phyloP scores from a whole-genome alignment of 2,113 vertebrate species.

The Cheilinus undulatus region DNA sequence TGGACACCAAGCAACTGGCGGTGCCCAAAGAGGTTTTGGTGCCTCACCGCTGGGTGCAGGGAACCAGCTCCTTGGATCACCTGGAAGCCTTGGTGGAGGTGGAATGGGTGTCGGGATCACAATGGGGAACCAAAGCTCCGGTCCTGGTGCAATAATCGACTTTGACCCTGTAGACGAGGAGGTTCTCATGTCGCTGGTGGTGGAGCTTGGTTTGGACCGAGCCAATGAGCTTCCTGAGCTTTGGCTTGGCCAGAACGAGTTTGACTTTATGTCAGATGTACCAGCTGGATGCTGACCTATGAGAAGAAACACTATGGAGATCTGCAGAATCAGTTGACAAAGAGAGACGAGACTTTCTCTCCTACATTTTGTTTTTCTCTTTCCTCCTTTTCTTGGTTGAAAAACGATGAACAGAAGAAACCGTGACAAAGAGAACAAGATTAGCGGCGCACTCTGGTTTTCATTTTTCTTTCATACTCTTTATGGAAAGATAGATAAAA shows the following conservation, averaged over 20 bases:
- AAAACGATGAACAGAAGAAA: slow-evolving; percentile 21
- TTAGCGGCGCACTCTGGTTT: slow-evolving; percentile 18
- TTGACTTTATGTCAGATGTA: slow-evolving; percentile 86
- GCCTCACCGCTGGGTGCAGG: slow-evolving; percentile 34
- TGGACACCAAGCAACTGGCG: slow-evolving; percentile 37
- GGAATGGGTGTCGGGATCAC: slow-evolving; percentile 49
- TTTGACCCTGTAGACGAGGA: slow-evolving; percentile 88
- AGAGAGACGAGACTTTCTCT: slow-evolving; percentile 29
- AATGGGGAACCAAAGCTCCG: slow-evolving; percentile 54
- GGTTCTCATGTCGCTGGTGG: slow-evolving; percentile 87
- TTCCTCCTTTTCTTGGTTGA: slow-evolving; percentile 35
- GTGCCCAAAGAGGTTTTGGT: slow-evolving; percentile 65
- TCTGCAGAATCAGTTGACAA: slow-evolving; percentile 4
- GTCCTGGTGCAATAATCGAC: slow-evolving; percentile 78
- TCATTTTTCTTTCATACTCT: slow-evolving; percentile 25
- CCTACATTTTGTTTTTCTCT: slow-evolving; percentile 33
- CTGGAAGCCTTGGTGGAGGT: slow-evolving; percentile 46
- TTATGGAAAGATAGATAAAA: not conserved
- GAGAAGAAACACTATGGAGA: not conserved
- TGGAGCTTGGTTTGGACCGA: slow-evolving; percentile 88
- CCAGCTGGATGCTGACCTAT: slow-evolving; percentile 80
- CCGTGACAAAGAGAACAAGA: not conserved
- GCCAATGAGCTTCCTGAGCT: slow-evolving; percentile 89
- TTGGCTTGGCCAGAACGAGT: slow-evolving; percentile 90
- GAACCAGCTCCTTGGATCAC: slow-evolving; percentile 62